These are phyloP conservation scores for Patagioenas fasciata DNA, from an alignment of 2,113 vertebrate species.

Conservation along the genomic window DNA sequence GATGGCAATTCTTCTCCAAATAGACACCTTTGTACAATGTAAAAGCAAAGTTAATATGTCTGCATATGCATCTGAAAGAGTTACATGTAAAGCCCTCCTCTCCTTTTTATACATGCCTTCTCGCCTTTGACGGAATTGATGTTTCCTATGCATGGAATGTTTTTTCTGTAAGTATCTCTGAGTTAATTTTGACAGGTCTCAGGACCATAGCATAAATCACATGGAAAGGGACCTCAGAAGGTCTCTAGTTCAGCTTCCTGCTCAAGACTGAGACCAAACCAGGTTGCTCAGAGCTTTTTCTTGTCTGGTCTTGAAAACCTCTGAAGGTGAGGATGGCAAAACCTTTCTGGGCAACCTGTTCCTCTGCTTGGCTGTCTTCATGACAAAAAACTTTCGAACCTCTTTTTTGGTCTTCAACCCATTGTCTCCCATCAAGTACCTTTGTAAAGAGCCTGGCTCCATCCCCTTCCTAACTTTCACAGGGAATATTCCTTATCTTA, in stretches of 20 bases:
- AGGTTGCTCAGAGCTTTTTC: neutral
- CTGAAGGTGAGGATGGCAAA: rapidly evolving
- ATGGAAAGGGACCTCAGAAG: neutral
- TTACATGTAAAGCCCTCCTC: neutral
- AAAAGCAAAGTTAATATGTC: neutral
- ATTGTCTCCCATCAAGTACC: neutral
- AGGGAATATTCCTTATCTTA: neutral
- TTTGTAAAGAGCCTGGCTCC: neutral
- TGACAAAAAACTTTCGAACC: neutral
- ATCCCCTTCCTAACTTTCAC: neutral
- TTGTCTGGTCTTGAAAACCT: neutral
- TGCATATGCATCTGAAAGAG: neutral
- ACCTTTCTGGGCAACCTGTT: neutral
- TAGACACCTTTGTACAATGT: neutral
- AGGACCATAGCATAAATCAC: neutral
- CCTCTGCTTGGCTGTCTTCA: neutral
- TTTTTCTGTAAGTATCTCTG: neutral
- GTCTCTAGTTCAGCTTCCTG: neutral
- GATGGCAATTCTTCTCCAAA: neutral
- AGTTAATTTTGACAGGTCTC: neutral
- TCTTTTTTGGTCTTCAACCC: neutral
- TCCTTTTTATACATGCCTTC: neutral
- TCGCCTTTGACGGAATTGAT: neutral
- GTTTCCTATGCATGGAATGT: neutral
- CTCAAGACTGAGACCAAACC: neutral